phyloP scores from a whole-genome alignment of 37 sponge, comb jelly and placozoan species.

The Sycon ciliatum region DNA sequence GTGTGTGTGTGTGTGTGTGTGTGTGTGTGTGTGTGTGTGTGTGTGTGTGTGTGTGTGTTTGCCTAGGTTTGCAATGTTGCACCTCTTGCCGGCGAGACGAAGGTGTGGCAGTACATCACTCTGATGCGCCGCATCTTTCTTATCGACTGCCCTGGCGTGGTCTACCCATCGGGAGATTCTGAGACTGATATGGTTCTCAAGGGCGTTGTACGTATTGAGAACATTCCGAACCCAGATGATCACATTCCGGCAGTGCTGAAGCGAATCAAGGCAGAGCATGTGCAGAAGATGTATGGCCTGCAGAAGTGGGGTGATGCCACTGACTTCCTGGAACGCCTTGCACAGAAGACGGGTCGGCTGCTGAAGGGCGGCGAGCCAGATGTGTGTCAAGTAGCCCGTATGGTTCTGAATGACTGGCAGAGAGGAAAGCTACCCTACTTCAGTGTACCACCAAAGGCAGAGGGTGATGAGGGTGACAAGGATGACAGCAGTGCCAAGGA shows the following conservation, averaged over 20 bases:
- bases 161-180: conserved; percentile 81
- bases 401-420: conserved; percentile 90
- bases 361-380: conserved; percentile 95
- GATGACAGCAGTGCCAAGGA: background rate
- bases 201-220: conserved; percentile 91
- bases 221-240: conserved; percentile 69
- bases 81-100: conserved; percentile 95
- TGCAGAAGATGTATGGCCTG: conserved; percentile 67
- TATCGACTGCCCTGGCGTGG: conserved; percentile 98
- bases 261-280: conserved; percentile 68
- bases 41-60: no score
- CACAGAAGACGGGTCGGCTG: conserved; percentile 60
- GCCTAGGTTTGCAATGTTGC: conserved; percentile 98
- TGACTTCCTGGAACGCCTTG: conserved; percentile 79
- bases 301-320: conserved; percentile 55
- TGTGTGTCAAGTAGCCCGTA: conserved; percentile 70
- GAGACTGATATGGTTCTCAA: conserved; percentile 94
- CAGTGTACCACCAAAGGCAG: conserved; percentile 57
- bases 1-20: no score
- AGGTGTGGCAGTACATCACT: conserved; percentile 99
- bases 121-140: conserved; percentile 83
- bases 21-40: no score
- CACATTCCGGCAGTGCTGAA: conserved; percentile 83
- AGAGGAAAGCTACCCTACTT: conserved; percentile 95
- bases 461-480: background rate